These are phyloP conservation scores for Dicerorhinus sumatrensis DNA, from an alignment of 2,113 vertebrate species.

Conservation along the genomic window DNA sequence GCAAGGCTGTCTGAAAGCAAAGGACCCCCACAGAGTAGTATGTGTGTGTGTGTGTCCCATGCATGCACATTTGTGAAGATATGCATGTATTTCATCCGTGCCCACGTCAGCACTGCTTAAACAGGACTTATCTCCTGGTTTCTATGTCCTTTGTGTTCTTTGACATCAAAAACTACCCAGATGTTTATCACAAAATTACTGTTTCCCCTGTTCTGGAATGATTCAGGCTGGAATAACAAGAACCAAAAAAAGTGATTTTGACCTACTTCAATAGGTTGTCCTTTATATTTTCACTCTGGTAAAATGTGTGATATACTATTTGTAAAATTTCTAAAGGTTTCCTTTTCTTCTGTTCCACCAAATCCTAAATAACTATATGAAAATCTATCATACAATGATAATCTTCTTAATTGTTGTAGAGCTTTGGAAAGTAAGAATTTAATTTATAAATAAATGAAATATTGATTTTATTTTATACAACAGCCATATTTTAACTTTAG, in stretches of 20 bases:
- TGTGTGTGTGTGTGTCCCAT: neutral
- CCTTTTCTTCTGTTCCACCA: neutral
- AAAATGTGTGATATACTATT: neutral
- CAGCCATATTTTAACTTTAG: neutral
- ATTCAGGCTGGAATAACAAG: neutral
- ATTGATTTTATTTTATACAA: neutral
- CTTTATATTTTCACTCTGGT: neutral
- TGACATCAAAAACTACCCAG: neutral
- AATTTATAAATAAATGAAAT: neutral
- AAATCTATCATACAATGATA: neutral
- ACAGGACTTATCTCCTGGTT: neutral
- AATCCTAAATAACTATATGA: neutral
- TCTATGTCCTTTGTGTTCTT: neutral
- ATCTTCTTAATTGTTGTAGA: neutral
- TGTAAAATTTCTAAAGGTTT: neutral
- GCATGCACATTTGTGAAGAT: neutral
- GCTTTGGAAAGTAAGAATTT: neutral
- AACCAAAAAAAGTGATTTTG: neutral
- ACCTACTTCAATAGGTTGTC: neutral
- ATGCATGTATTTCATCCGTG: too few species aligned
- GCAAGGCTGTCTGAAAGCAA: neutral
- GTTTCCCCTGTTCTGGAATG: neutral
- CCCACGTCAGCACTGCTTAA: neutral
- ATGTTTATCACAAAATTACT: neutral
- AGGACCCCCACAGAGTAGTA: too few species aligned